These are phyloP conservation scores for Polydrusus cervinus DNA, from an alignment of 2,888 invertebrate species.

Conservation along the genomic window DNA sequence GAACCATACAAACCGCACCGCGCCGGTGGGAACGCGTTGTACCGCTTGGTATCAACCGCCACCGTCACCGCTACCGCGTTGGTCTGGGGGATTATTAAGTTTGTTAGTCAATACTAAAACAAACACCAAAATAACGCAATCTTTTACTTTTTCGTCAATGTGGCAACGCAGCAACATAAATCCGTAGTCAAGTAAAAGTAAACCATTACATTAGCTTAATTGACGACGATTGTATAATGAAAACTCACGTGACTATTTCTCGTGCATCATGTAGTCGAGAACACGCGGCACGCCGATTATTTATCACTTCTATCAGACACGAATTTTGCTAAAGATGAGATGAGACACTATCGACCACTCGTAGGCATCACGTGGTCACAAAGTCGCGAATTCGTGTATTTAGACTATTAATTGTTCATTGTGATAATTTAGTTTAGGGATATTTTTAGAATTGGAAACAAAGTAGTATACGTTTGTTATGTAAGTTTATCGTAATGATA, in stretches of 20 bases:
- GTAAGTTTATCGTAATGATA: too few species aligned
- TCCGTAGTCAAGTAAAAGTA: constrained; percentile 19
- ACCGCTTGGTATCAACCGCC: too few species aligned
- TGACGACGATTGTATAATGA: constrained; percentile 24
- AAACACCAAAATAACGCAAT: background rate
- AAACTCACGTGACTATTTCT: constrained; percentile 30
- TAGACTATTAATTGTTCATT: background rate
- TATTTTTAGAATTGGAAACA: background rate
- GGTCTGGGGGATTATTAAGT: too few species aligned
- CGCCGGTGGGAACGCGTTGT: too few species aligned
- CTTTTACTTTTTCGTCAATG: background rate
- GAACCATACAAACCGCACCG: too few species aligned
- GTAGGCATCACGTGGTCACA: constrained; percentile 26
- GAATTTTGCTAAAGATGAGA: constrained; percentile 8
- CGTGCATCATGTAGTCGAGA: constrained; percentile 18
- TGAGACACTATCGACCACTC: background rate
- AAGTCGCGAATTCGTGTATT: constrained; percentile 17
- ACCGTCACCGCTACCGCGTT: too few species aligned
- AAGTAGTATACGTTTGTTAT: background rate
- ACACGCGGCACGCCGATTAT: constrained; percentile 22
- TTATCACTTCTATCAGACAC: background rate
- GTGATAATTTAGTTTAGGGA: background rate
- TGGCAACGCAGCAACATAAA: constrained; percentile 21
- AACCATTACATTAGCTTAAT: constrained; percentile 13
- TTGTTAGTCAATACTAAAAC: too few species aligned